A percentile compares a stretch with the other conserved stretches of the same genome.
Conservation (phyloP, 1,140 invertebrate species). For the Parapsyche elsis region DNA sequence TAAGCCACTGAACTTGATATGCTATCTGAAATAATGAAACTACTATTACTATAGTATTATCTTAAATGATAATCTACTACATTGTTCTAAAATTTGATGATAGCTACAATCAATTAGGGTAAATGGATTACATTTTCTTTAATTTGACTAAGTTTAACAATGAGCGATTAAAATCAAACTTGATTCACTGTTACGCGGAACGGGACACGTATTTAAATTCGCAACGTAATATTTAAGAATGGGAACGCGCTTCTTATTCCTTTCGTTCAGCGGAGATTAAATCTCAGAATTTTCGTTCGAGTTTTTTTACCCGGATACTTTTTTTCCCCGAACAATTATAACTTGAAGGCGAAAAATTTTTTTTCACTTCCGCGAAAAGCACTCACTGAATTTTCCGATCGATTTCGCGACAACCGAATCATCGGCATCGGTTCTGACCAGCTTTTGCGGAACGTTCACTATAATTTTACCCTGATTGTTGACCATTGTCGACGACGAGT, state of each 20-base stretch:
- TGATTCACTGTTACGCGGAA: not conserved
- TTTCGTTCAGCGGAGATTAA: constrained; percentile 7
- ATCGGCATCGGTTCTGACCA: not conserved
- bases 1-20: too few relatives aligned
- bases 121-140: too few relatives aligned
- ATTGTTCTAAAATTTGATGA: too few relatives aligned
- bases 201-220: not conserved
- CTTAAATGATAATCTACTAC: too few relatives aligned
- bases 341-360: not conserved
- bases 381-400: too few relatives aligned
- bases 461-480: not conserved
- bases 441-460: not conserved
- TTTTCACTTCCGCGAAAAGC: not conserved
- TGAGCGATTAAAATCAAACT: not conserved
- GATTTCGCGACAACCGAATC: too few relatives aligned
- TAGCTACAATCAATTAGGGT: too few relatives aligned
- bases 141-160: too few relatives aligned
- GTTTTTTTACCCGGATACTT: not conserved
- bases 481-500: not conserved
- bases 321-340: not conserved
- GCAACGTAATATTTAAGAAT: too few relatives aligned
- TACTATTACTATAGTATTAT: too few relatives aligned
- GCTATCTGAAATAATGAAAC: too few relatives aligned
- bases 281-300: not conserved
- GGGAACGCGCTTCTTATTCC: not conserved